These are phyloP conservation scores for Hyles vespertilio DNA, from an alignment of 1,140 invertebrate species.

Conservation along the genomic window DNA sequence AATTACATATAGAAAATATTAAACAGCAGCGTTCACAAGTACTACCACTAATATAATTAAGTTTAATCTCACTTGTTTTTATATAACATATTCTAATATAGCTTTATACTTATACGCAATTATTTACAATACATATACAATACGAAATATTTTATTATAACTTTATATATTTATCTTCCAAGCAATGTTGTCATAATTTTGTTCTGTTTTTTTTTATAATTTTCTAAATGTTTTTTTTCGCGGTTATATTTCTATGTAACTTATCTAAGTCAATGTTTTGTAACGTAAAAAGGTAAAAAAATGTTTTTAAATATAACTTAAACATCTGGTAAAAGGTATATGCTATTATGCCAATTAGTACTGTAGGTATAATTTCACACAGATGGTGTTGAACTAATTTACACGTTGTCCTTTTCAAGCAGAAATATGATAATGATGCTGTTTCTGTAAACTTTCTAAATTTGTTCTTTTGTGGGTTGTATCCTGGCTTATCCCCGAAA, in stretches of 20 bases:
- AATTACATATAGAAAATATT: slow-evolving; percentile 39
- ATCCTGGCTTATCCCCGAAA: too few relatives aligned
- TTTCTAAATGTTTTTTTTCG: background rate
- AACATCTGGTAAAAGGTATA: too few relatives aligned
- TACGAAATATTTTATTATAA: slow-evolving; percentile 33
- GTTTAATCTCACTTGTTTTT: slow-evolving; percentile 71
- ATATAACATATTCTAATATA: slow-evolving; percentile 65
- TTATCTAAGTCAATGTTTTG: too few relatives aligned
- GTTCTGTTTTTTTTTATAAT: slow-evolving; percentile 1
- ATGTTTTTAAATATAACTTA: too few relatives aligned
- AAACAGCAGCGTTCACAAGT: slow-evolving; percentile 38
- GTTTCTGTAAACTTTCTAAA: too few relatives aligned
- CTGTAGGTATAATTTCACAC: too few relatives aligned
- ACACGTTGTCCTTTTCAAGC: too few relatives aligned
- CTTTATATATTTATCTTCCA: slow-evolving; percentile 31
- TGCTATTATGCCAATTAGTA: too few relatives aligned
- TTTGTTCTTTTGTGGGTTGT: too few relatives aligned
- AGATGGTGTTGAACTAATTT: too few relatives aligned
- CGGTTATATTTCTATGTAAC: too few relatives aligned
- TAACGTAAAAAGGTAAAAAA: slow-evolving; percentile 24
- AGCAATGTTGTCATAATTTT: slow-evolving; percentile 15
- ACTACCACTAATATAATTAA: slow-evolving; percentile 57
- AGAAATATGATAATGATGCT: too few relatives aligned
- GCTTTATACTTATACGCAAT: slow-evolving; percentile 61
- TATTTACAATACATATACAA: slow-evolving; percentile 54